Evolutionary conservation across 2,888 invertebrate genomes (phyloP), one percentile per base, ranked within the genome.

Genomic region (Heterodera filipjevi): DNA sequence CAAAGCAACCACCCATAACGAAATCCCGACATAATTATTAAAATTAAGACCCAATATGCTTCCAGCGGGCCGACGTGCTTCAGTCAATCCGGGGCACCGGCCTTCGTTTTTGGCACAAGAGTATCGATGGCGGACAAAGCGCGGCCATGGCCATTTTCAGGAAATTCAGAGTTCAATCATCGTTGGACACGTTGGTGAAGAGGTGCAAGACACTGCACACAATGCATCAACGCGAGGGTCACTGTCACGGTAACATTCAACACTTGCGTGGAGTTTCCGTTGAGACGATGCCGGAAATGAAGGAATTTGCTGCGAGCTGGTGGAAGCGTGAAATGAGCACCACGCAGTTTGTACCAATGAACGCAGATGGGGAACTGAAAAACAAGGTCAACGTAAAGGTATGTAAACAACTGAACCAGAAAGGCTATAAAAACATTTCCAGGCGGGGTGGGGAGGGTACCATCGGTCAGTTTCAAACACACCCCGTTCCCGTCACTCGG

Each of bases 31-130:
- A n/a, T n/a, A n/a, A n/a, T n/a, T n/a, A n/a, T n/a, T n/a, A n/a
- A n/a, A n/a, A n/a, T n/a, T n/a, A n/a, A n/a, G n/a, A 81, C 93
- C 93, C 1, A 97, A 91, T 1, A 99, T 91, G 72, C 96, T 91
- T 99, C 98, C 76, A 98, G 91, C 0, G 96, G 96, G 0, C 94
- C 94, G 1, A 96, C 92, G 88, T 95, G 95, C 83, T 95, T 93
- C 80, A 95, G n/a, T 93, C 5, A 98, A 91, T n/a, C n/a, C 0
- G 97, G 94, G 82, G 94, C 93, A 0, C 93, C 93, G 6, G 84
- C 80, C 8, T 84, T 77, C 1, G 79, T 72, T 22, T 78, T 71
- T 44, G 81, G 71, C 2, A 32, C 27, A 72, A 88, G 86, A 22
- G 77, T 77, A 27, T 83, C 81, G 33, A 87, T 82, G 0, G 82